phyloP scores from a whole-genome alignment of 2,797 vertebrate genomes.

The Sebastes dallii region DNA sequence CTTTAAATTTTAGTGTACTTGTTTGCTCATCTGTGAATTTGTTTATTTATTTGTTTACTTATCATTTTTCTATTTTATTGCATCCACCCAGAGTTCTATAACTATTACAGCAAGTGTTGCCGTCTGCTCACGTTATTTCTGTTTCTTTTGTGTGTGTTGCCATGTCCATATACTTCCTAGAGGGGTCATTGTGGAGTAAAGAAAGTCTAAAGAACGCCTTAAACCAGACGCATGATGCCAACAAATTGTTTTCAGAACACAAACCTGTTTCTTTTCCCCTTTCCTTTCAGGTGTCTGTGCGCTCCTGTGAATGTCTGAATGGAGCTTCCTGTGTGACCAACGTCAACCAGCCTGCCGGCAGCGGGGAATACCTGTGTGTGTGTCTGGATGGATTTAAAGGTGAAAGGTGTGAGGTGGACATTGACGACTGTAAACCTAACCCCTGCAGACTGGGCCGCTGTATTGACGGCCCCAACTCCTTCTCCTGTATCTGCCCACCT shows the following conservation, averaged over 20 bases:
- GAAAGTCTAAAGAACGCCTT: not conserved
- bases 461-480: constrained; percentile 81
- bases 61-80: not conserved
- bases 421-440: constrained; percentile 85
- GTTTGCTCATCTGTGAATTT: not conserved
- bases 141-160: not conserved
- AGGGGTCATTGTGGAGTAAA: not conserved
- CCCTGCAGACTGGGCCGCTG: constrained; percentile 87
- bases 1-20: not conserved
- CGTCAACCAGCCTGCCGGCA: constrained; percentile 77
- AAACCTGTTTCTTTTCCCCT: not conserved
- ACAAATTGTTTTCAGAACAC: not conserved
- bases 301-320: constrained; percentile 87
- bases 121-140: not conserved
- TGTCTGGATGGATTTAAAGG: constrained; percentile 87
- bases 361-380: constrained; percentile 83
- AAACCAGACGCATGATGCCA: not conserved
- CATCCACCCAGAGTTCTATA: not conserved
- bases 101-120: not conserved
- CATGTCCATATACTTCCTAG: not conserved
- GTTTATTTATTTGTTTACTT: too few species aligned
- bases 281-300: constrained; percentile 83
- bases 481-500: constrained; percentile 87
- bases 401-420: constrained; percentile 81
- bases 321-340: constrained; percentile 86